Conservation (phyloP, 2,113 vertebrate genomes). For the Copsychus sechellarum region DNA sequence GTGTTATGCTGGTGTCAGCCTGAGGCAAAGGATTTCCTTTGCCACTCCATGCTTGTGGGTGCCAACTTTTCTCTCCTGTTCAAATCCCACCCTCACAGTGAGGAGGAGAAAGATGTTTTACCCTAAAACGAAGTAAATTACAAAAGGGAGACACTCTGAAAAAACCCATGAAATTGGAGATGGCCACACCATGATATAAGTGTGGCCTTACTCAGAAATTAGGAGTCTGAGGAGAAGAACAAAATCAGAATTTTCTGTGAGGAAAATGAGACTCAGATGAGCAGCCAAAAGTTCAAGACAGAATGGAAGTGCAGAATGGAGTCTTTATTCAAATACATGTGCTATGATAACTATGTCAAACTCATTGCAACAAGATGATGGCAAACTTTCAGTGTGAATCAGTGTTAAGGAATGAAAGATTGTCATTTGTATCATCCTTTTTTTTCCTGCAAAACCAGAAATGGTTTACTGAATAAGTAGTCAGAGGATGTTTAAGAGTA, state of each 20-base stretch:
- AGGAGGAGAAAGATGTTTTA: not conserved
- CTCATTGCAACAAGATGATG: not conserved
- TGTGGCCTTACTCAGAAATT: not conserved
- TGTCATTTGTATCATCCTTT: not conserved
- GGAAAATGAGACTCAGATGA: not conserved
- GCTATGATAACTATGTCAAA: not conserved
- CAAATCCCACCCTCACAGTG: not conserved
- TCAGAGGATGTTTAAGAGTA: not conserved
- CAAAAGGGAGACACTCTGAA: not conserved
- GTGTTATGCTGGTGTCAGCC: not conserved
- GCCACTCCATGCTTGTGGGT: not conserved
- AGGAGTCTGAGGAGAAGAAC: not conserved
- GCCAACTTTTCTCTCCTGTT: not conserved
- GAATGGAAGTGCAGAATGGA: not conserved
- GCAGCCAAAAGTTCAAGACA: not conserved
- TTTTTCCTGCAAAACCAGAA: not conserved
- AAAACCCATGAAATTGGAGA: not conserved
- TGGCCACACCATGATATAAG: not conserved
- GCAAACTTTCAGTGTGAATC: not conserved
- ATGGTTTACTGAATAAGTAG: not conserved
- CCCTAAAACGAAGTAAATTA: not conserved
- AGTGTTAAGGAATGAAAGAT: not conserved
- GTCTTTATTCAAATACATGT: not conserved
- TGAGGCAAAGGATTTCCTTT: not conserved
- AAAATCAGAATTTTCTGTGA: not conserved